Evolutionary conservation across 2,113 vertebrate species (phyloP), one percentile per base, ranked within the genome.

Genomic region (Seriola dumerili): DNA sequence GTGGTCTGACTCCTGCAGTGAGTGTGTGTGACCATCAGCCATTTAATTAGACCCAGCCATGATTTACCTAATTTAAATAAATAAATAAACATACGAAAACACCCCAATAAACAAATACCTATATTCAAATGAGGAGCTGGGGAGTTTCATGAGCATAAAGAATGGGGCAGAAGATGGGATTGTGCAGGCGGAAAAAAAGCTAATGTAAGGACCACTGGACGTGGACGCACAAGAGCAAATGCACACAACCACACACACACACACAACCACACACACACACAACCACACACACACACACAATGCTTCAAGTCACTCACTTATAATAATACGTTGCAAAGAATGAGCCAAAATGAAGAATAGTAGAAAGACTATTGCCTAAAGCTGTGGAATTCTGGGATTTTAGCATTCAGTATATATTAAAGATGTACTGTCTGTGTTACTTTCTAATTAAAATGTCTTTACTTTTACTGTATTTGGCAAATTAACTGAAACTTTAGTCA

Each of bases 1-100:
- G 83, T 94, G 93, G 94, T 93, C 91, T 93, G 93, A 88, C 89
- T 94, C 93, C 89, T 89, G 87, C 91, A 74, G 81, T 85, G 88
- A 92, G 90, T 90, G 91, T 89, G 86, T 93, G 93, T 94, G 94
- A 93, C 93, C 93, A 90, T 92, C 91, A 94, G 89, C 93, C 93
- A 93, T 94, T 96, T 96, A 96, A 96, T 96, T 95, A 95, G 88
- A 95, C 78, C 91, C 92, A 93, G 87, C 84, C 92, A 88, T 85
- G 88, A 95, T 94, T 94, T 90, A 80, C 82, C 91, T 93, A 88
- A 94, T 91, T 94, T 93, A 92, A 94, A 94, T 93, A 94, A 93
- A 92, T 93, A 94, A 94, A 94, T 93, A 94, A 94, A 94, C 84
- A 92, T 90, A 93, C 72, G 83, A 91, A 85, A 94, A 90, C 86